A percentile compares a stretch with the other conserved stretches of the same genome.
Evolutionary conservation across 2,797 vertebrate species (phyloP).

Genomic region (Lagodon rhomboides): DNA sequence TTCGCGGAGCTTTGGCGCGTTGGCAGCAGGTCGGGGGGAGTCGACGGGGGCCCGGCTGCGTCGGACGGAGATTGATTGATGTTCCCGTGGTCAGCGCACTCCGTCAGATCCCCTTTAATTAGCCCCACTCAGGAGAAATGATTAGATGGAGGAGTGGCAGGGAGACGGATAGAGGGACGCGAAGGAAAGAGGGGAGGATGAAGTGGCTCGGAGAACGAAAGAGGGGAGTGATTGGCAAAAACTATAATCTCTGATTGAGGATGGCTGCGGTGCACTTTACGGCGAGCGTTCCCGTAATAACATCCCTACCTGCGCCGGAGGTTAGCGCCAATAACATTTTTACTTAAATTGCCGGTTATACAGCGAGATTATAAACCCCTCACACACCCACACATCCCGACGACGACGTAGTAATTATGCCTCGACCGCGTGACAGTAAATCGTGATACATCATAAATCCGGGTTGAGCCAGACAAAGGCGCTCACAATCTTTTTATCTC

Average conservation of each 20-base stretch:
- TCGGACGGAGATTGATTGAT: conserved; percentile 86
- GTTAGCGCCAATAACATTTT: conserved; percentile 51
- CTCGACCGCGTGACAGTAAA: conserved; percentile 13
- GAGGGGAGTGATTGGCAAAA: conserved; percentile 55
- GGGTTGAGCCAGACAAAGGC: conserved; percentile 23
- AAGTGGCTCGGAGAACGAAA: neutral
- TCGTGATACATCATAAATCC: conserved; percentile 30
- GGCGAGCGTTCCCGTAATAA: conserved; percentile 29
- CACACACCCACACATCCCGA: neutral
- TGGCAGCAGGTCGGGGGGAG: conserved; percentile 77
- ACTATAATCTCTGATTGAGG: conserved; percentile 57
- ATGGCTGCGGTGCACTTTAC: conserved; percentile 39
- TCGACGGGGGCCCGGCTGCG: conserved; percentile 61
- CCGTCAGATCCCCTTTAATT: conserved; percentile 85
- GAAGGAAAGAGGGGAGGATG: conserved; percentile 40
- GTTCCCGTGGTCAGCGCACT: conserved; percentile 78
- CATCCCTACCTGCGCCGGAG: conserved; percentile 45
- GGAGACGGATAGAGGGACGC: conserved; percentile 58
- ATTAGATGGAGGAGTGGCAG: conserved; percentile 74
- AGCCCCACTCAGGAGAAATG: conserved; percentile 78
- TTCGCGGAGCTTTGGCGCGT: conserved; percentile 69
- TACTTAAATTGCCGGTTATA: conserved; percentile 30
- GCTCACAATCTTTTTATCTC: conserved; percentile 11
- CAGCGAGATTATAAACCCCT: conserved; percentile 37
- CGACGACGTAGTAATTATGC: conserved; percentile 32